Conservation (phyloP, 2,888 invertebrate genomes). For the Polyommatus iphigenia region DNA sequence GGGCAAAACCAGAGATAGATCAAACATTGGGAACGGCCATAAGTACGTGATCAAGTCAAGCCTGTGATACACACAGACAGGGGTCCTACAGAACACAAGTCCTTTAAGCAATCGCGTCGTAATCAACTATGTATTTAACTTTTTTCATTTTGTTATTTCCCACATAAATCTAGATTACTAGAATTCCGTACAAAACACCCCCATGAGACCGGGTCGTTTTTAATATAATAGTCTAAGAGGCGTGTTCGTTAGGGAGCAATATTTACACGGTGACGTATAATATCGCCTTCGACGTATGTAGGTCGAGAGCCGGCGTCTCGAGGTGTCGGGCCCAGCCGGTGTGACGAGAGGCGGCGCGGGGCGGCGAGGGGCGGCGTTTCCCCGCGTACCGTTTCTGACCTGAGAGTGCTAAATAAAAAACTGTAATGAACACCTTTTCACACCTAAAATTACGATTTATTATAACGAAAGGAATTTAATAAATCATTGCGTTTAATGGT, state of each 20-base stretch:
- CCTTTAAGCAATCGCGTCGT: too few species aligned
- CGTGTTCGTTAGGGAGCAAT: slow-evolving; percentile 12
- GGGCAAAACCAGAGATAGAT: too few species aligned
- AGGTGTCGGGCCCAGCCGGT: slow-evolving; percentile 8
- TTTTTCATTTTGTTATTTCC: too few species aligned
- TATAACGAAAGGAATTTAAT: background rate
- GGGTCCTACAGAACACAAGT: too few species aligned
- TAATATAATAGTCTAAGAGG: slow-evolving; percentile 15
- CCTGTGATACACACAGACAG: too few species aligned
- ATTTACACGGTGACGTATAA: slow-evolving; percentile 15
- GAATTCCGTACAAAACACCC: background rate
- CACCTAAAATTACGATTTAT: background rate
- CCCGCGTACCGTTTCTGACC: background rate
- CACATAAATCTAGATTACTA: too few species aligned
- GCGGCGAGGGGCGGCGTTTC: background rate
- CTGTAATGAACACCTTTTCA: slow-evolving; percentile 6
- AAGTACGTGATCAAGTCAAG: too few species aligned
- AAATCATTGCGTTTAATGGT: background rate
- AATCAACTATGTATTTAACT: too few species aligned
- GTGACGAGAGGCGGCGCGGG: too few species aligned
- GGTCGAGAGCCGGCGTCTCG: slow-evolving; percentile 7
- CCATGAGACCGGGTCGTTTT: background rate
- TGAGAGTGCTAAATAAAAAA: slow-evolving; percentile 7
- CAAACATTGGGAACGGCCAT: too few species aligned
- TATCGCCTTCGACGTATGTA: slow-evolving; percentile 24